Conservation (phyloP, 2,797 vertebrate species). For the Enteromius paludinosus region DNA sequence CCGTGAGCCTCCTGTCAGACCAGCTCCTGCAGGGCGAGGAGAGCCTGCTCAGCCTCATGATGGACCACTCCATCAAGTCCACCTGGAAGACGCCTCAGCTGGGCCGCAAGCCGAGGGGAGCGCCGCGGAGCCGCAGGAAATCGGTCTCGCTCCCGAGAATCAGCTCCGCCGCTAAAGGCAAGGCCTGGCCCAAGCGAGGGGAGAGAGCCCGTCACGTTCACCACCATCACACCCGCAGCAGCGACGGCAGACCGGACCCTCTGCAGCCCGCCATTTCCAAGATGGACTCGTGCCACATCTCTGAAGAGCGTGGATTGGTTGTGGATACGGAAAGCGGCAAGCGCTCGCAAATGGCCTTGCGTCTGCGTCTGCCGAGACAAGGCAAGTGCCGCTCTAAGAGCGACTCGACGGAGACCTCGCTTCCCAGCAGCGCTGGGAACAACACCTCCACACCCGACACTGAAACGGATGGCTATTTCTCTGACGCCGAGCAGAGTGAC, state of each 20-base stretch:
- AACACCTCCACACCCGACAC: conserved; percentile 75
- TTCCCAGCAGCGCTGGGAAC: conserved; percentile 46
- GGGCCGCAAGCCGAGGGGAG: conserved; percentile 82
- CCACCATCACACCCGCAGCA: conserved; percentile 68
- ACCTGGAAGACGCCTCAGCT: conserved; percentile 89
- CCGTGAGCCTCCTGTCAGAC: conserved; percentile 88
- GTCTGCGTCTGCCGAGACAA: conserved; percentile 84
- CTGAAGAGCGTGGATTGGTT: conserved; percentile 64
- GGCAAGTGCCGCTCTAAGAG: conserved; percentile 78
- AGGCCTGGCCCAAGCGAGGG: conserved; percentile 19
- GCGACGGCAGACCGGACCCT: conserved; percentile 74
- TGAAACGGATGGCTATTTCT: conserved; percentile 92
- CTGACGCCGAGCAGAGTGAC: conserved; percentile 92
- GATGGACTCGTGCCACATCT: conserved; percentile 83
- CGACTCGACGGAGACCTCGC: conserved; percentile 63
- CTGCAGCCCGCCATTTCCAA: conserved; percentile 82
- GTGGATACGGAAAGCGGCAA: conserved; percentile 64
- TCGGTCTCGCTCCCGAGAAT: conserved; percentile 51
- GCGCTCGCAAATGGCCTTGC: conserved; percentile 76
- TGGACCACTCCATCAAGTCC: conserved; percentile 91
- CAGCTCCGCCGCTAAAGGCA: conserved; percentile 62
- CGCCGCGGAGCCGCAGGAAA: conserved; percentile 75
- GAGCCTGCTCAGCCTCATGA: conserved; percentile 92
- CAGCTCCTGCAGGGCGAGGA: conserved; percentile 93
- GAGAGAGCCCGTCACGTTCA: conserved; percentile 14